A percentile compares a stretch with the other conserved stretches of the same genome.
phyloP scores from a whole-genome alignment of 92 coral and sea anemone species.

The Paramuricea clavata region DNA sequence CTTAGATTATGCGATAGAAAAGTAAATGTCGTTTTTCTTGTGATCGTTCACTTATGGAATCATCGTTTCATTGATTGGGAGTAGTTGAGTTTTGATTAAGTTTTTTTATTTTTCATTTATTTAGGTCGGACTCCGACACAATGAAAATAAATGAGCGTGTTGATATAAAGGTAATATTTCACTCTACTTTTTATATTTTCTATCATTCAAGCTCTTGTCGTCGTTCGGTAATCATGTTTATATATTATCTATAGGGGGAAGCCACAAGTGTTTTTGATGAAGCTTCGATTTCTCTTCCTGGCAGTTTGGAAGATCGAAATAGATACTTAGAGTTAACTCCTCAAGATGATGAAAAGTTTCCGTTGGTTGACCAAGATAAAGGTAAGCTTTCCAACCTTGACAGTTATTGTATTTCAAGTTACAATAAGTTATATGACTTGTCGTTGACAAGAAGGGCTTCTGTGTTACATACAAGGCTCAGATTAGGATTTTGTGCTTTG shows the following conservation, averaged over 20 bases:
- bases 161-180: slow-evolving; percentile 25
- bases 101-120: not conserved
- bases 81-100: not conserved
- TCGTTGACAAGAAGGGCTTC: too few species aligned
- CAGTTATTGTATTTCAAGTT: too few species aligned
- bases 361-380: not conserved
- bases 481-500: too few species aligned
- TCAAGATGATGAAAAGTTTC: slow-evolving; percentile 9
- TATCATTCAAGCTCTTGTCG: not conserved
- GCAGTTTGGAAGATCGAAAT: slow-evolving; percentile 7
- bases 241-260: slow-evolving; percentile 2
- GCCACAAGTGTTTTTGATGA: slow-evolving; percentile 15
- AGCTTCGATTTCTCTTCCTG: slow-evolving; percentile 26
- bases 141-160: slow-evolving; percentile 20
- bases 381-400: not conserved
- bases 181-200: not conserved
- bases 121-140: not conserved
- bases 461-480: too few species aligned
- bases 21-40: too few species aligned
- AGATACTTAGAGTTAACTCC: not conserved
- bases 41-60: too few species aligned
- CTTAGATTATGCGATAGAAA: too few species aligned
- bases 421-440: too few species aligned
- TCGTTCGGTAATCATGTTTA: not conserved
- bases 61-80: too few species aligned